These are phyloP conservation scores for Lepus americanus DNA, from an alignment of 2,113 vertebrate species.

Conservation along the genomic window DNA sequence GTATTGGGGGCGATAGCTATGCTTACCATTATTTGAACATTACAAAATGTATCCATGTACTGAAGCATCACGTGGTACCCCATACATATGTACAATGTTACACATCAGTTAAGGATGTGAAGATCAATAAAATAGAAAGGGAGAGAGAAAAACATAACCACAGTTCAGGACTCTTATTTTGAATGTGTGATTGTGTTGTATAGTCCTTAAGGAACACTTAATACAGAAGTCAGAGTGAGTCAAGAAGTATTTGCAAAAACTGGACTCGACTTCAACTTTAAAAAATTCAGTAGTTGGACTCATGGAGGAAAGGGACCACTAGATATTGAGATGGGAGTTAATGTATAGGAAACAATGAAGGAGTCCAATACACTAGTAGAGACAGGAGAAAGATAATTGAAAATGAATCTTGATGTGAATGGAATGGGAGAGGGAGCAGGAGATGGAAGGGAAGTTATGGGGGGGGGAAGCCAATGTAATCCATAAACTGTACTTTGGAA, in stretches of 20 bases:
- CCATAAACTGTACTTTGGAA: too few species aligned
- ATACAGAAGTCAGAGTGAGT: conserved; percentile 1
- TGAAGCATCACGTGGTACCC: too few species aligned
- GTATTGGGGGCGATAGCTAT: too few species aligned
- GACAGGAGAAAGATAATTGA: neutral
- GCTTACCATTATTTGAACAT: too few species aligned
- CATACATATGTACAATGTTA: too few species aligned
- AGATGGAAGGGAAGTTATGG: too few species aligned
- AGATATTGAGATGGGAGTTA: neutral
- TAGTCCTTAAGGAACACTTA: neutral
- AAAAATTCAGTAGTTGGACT: conserved; percentile 3
- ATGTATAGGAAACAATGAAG: neutral
- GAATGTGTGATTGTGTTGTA: neutral
- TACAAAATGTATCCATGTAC: too few species aligned
- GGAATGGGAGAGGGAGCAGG: too few species aligned
- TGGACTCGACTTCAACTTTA: neutral
- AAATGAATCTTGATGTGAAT: too few species aligned
- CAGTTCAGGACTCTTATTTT: neutral
- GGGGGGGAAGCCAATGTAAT: too few species aligned
- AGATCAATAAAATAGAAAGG: too few species aligned
- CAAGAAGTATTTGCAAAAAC: neutral
- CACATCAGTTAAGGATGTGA: too few species aligned
- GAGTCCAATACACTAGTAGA: neutral
- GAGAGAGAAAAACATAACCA: neutral
- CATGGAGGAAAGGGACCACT: neutral